Evolutionary conservation across 2,888 invertebrate genomes (phyloP).

Genomic region (Ctena decussata): DNA sequence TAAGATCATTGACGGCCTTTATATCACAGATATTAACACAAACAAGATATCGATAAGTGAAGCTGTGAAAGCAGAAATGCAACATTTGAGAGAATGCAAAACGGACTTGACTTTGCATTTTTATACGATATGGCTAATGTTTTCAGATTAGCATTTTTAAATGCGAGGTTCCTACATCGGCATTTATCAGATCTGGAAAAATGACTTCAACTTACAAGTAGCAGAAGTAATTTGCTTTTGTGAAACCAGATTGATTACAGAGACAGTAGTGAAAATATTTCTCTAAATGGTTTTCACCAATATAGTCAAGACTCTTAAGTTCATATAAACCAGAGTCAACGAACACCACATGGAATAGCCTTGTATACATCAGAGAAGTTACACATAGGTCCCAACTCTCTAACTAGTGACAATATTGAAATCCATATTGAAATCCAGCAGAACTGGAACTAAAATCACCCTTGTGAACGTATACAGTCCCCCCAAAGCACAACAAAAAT

Average conservation of each 20-base stretch:
- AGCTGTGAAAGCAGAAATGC: constrained; percentile 33
- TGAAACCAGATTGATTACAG: constrained; percentile 32
- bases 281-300: neutral
- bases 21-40: constrained; percentile 23
- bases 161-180: constrained; percentile 45
- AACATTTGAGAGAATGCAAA: neutral
- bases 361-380: neutral
- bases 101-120: neutral
- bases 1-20: constrained; percentile 23
- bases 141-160: constrained; percentile 36
- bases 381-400: neutral
- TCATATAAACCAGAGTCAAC: too few relatives aligned
- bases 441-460: too few relatives aligned
- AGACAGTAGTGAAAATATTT: neutral
- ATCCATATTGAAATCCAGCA: too few relatives aligned
- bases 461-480: too few relatives aligned
- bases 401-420: neutral
- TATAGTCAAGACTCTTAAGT: too few relatives aligned
- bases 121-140: neutral
- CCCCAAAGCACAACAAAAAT: too few relatives aligned
- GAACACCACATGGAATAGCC: neutral
- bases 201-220: constrained; percentile 26
- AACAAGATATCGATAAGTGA: constrained; percentile 27
- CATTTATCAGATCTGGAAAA: constrained; percentile 40
- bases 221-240: constrained; percentile 38